Base-by-base conservation (phyloP, 2,888 invertebrate genomes). In the Melolontha melolontha region DNA sequence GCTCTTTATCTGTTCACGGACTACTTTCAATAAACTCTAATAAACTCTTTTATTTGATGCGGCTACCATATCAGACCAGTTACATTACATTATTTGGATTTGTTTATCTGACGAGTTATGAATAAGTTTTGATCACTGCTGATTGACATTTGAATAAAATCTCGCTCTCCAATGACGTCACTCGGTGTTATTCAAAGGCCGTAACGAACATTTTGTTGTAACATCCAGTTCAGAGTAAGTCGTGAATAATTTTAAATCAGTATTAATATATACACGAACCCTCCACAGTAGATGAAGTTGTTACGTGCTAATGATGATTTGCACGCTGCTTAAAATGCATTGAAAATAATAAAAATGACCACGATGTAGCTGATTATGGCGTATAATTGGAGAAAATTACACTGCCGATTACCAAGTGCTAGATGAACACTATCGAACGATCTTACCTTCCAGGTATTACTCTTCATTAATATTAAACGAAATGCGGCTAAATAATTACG, bases 61-160 rank as follows among this genome's bases (percentile, higher is more conserved):
- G 34, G 34, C 34, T 34, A 34, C 34, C 34, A 34, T 34, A 34
- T 34, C 34, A 10, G 10, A 34, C 34, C 2, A 34, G 6, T 34
- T 34, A 34, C 2, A 34, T 6, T 34, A 10, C 8, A 34, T 34
- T 34, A 34, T 34, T 34, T 34, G 34, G 34, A 34, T 34, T 34
- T 34, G 34, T 34, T 34, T 34, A 34, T 5, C 1, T 72, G 75
- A 74, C 69, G 70, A 70, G 69, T 69, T 70, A 64, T 75, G 74
- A 75, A 75, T 75, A 72, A 71, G 68, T 52, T 69, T 70, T 75
- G 75, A 75, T 76, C 74, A 73, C 70, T 72, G 68, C 54, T 76
- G 76, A 76, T 69, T 74, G 76, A 70, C 74, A 71, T 68, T 41
- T 74, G 71, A 76, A 75, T 74, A 66, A 67, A 67, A 49, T 64